Base-by-base conservation (phyloP, 2,113 vertebrate species). In the Nyctibius bracteatus region DNA sequence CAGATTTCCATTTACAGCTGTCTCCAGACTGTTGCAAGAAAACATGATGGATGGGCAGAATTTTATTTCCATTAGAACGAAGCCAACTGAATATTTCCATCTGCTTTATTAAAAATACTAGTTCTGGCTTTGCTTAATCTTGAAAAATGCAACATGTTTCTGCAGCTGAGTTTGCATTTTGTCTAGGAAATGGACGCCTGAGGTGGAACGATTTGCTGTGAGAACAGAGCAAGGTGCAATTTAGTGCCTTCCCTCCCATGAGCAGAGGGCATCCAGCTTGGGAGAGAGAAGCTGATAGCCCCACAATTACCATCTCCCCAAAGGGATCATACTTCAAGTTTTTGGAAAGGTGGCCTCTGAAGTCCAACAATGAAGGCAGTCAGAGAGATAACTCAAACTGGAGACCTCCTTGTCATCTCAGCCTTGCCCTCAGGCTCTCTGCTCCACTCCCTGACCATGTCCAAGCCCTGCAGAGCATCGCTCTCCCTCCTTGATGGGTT, bases 21-120 rank as follows among this genome's bases (percentile, higher is more conserved):
- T 77, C 93, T 94, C 73, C 68, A 85, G 73, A 62, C 51, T 54
- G 86, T 81, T 5, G 1, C 66, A 75, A 54, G 83, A 67, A 90
- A 86, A 90, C 57, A 86, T 93, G 94, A 95, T 85, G 92, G 84
- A 96, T 95, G 83, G 88, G 78, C 37, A 94, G 88, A 81, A 35
- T 61, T 86, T 79, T 79, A 73, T 82, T 95, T 96, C 91, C 81
- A 81, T 89, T 79, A 95, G 74, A 91, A 94, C 0, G 41, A 80
- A 94, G 78, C 83, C 88, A 94, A 59, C 49, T 74, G 41, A 93
- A 55, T 93, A 86, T 87, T 96, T 96, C 86, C 90, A 87, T 81
- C 73, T 68, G 68, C 81, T 88, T 79, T 96, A 81, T 96, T 88
- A 93, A 90, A 96, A 96, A 71, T 75, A 57, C n/a, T 84, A 41